Percentiles rank a stretch among this genome's conserved stretches.
These are phyloP conservation scores for Blera fallax DNA, from an alignment of 2,888 invertebrate genomes.

Conservation along the genomic window DNA sequence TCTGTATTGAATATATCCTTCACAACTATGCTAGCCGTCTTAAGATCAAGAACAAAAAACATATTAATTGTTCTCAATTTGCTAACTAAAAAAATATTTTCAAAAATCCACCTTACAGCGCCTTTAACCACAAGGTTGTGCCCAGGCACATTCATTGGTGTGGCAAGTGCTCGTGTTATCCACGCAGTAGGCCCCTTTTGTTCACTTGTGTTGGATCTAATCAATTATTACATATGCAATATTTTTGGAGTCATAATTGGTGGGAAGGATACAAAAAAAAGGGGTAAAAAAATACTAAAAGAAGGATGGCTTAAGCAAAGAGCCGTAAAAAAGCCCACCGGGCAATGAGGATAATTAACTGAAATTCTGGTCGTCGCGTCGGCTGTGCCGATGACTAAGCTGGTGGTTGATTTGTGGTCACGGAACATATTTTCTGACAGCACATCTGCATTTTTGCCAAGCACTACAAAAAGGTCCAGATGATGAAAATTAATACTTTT, in stretches of 20 bases:
- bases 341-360: slow-evolving; percentile 41
- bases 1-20: no score
- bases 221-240: slow-evolving; percentile 12
- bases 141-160: neutral
- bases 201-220: neutral
- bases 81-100: neutral
- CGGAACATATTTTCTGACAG: slow-evolving; percentile 63
- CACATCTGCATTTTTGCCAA: slow-evolving; percentile 56
- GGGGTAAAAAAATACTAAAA: neutral
- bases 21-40: no score
- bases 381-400: slow-evolving; percentile 47
- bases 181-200: neutral
- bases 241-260: neutral
- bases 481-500: slow-evolving; percentile 34
- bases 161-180: neutral
- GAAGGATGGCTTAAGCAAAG: neutral
- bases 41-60: no score
- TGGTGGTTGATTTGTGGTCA: slow-evolving; percentile 66
- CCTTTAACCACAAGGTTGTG: neutral
- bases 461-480: slow-evolving; percentile 39
- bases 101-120: neutral
- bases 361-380: slow-evolving; percentile 16
- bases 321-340: slow-evolving; percentile 16
- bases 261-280: neutral
- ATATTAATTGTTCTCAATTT: no score